A percentile compares a stretch with the other conserved stretches of the same genome.
phyloP scores from a whole-genome alignment of 2,888 invertebrate species.

The Leptothorax acervorum region DNA sequence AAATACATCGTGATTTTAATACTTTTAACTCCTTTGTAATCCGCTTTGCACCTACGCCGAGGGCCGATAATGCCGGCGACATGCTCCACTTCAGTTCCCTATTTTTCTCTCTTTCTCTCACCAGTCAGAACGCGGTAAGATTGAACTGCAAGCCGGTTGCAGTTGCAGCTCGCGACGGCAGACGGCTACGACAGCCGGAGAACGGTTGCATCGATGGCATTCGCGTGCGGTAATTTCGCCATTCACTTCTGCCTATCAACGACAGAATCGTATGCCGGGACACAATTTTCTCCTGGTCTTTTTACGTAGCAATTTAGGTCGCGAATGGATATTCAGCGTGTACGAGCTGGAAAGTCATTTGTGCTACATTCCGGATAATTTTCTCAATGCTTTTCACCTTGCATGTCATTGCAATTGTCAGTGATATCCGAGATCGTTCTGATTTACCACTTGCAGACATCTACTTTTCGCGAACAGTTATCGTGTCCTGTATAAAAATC shows the following conservation, averaged over 20 bases:
- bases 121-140: conserved; percentile 16
- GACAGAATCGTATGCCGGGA: conserved; percentile 13
- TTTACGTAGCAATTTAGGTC: conserved; percentile 61
- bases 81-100: conserved; percentile 22
- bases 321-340: conserved; percentile 49
- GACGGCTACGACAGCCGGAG: conserved; percentile 42
- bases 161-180: conserved; percentile 19
- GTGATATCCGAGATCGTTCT: conserved; percentile 18
- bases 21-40: conserved; percentile 83
- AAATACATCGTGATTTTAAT: conserved; percentile 84
- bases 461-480: neutral
- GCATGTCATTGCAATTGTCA: conserved; percentile 11
- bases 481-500: neutral
- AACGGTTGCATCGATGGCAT: conserved; percentile 44
- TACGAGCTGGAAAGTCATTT: conserved; percentile 52
- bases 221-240: conserved; percentile 65
- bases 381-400: conserved; percentile 28
- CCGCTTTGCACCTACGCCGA: conserved; percentile 78
- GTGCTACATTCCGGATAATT: conserved; percentile 63
- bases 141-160: conserved; percentile 9
- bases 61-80: conserved; percentile 56
- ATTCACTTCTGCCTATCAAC: conserved; percentile 57
- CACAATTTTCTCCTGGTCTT: conserved; percentile 22
- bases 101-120: conserved; percentile 31
- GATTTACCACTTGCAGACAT: conserved; percentile 44